phyloP scores from a whole-genome alignment of 2,113 vertebrate genomes.

The Dascyllus trimaculatus region DNA sequence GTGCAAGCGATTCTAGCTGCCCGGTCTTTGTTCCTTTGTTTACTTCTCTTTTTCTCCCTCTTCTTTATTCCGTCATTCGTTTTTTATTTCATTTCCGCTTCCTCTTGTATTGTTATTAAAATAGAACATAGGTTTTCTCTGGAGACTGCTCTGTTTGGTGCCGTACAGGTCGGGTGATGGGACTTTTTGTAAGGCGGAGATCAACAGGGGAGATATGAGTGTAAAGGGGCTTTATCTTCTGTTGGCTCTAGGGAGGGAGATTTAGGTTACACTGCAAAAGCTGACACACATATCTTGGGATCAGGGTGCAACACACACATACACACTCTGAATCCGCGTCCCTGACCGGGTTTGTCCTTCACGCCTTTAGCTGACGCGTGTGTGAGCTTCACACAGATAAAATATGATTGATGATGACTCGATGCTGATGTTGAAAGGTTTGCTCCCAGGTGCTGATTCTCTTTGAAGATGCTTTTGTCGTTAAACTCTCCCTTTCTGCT shows the following conservation, averaged over 20 bases:
- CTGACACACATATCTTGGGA: conserved; percentile 66
- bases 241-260: conserved; percentile 23
- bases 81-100: neutral
- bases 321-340: too few relatives aligned
- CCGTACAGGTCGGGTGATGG: neutral
- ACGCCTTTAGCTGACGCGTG: conserved; percentile 34
- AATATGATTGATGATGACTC: conserved; percentile 44
- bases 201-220: conserved; percentile 63
- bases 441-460: conserved; percentile 12
- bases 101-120: neutral
- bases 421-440: conserved; percentile 1
- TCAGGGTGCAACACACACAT: conserved; percentile 59
- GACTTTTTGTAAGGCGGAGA: conserved; percentile 42
- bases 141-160: neutral
- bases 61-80: neutral
- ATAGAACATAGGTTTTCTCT: neutral
- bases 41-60: neutral
- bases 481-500: too few relatives aligned
- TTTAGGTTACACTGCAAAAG: conserved; percentile 64
- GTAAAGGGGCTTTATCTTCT: conserved; percentile 67
- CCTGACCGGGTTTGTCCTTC: conserved; percentile 24
- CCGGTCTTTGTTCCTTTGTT: neutral
- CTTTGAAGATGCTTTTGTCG: neutral
- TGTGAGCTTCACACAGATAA: conserved; percentile 20
- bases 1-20: conserved; percentile 7